Percentiles rank a stretch among this genome's conserved stretches.
Evolutionary conservation across 2,113 vertebrate species (phyloP).

Genomic region (Pygathrix nemaeus): DNA sequence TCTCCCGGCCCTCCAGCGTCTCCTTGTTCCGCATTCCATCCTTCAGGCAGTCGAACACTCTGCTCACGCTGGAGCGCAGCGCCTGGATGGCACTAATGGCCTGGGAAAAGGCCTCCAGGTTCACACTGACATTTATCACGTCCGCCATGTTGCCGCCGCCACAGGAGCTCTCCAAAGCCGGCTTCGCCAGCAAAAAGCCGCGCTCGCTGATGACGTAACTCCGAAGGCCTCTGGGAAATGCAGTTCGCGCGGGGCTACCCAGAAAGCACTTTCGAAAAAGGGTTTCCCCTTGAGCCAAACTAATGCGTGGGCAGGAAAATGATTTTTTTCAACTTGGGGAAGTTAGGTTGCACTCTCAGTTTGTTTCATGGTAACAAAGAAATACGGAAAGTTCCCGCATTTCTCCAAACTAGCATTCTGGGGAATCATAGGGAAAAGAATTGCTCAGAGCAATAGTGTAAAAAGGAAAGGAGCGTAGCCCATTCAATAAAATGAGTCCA

Average conservation of each 20-base stretch:
- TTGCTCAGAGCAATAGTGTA: background rate
- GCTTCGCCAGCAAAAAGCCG: background rate
- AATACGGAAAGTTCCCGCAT: background rate
- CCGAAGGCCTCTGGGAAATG: constrained; percentile 77
- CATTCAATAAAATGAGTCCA: background rate
- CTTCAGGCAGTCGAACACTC: constrained; percentile 97
- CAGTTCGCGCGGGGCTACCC: constrained; percentile 61
- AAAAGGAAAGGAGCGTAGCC: background rate
- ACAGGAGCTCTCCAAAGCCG: constrained; percentile 39
- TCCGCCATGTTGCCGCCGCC: constrained; percentile 89
- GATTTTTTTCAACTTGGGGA: background rate
- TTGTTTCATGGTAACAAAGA: background rate
- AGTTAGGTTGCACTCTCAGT: background rate
- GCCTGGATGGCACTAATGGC: constrained; percentile 97
- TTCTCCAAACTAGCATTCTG: background rate
- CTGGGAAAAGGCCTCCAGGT: constrained; percentile 96
- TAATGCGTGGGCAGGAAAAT: background rate
- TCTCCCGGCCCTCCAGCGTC: constrained; percentile 94
- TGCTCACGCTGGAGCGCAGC: constrained; percentile 95
- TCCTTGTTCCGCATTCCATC: constrained; percentile 97
- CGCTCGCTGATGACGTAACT: constrained; percentile 48
- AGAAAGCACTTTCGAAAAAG: rapidly evolving
- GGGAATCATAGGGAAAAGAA: background rate
- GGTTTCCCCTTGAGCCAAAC: background rate
- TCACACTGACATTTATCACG: constrained; percentile 92